Conservation (phyloP, 2,888 invertebrate genomes). For the Epiblema foenella region DNA sequence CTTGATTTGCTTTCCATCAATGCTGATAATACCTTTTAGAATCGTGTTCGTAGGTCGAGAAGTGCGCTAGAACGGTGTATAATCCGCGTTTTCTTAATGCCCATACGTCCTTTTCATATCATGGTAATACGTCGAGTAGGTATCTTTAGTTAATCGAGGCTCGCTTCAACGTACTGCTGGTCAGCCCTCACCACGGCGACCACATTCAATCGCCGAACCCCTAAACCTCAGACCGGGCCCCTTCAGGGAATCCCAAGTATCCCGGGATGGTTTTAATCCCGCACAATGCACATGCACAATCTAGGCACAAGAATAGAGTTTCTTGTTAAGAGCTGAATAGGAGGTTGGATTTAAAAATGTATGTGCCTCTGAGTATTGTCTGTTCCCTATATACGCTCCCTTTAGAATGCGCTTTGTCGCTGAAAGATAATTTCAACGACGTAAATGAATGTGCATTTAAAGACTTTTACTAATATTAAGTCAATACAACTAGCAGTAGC, state of each 20-base stretch:
- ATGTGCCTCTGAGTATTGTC: constrained; percentile 33
- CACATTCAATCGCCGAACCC: constrained; percentile 72
- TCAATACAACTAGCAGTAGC: no score
- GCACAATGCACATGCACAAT: constrained; percentile 67
- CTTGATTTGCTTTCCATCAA: constrained; percentile 36
- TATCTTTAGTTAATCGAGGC: constrained; percentile 65
- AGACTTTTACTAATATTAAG: not conserved
- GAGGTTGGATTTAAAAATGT: constrained; percentile 42
- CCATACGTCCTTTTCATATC: constrained; percentile 50
- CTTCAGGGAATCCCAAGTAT: constrained; percentile 65
- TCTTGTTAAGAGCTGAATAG: constrained; percentile 43
- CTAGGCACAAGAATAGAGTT: constrained; percentile 64
- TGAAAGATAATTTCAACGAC: constrained; percentile 1
- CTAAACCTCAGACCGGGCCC: constrained; percentile 66
- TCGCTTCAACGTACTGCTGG: constrained; percentile 54
- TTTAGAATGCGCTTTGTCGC: constrained; percentile 6
- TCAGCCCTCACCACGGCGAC: constrained; percentile 64
- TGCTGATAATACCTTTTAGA: constrained; percentile 50
- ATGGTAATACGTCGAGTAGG: constrained; percentile 47
- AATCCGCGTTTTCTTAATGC: constrained; percentile 42
- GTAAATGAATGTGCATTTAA: not conserved
- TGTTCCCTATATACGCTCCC: constrained; percentile 25
- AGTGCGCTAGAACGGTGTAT: not conserved
- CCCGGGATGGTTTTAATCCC: constrained; percentile 69
- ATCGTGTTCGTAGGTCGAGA: constrained; percentile 47